These are phyloP conservation scores for Diploptera punctata DNA, from an alignment of 2,888 invertebrate genomes.

Conservation along the genomic window DNA sequence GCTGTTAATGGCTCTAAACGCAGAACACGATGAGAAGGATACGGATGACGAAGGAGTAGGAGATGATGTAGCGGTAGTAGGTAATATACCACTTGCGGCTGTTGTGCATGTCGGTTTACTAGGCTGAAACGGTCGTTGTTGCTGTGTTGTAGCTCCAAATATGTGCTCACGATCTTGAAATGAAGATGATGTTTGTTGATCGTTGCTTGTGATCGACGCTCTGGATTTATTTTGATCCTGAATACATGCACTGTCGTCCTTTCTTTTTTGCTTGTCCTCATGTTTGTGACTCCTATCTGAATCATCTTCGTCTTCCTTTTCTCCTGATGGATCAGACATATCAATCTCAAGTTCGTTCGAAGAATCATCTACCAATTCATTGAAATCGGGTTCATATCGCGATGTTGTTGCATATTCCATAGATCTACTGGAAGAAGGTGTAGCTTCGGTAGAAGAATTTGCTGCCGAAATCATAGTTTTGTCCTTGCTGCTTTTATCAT, in stretches of 20 bases:
- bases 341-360: slow-evolving; percentile 81
- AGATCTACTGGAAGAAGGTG: slow-evolving; percentile 19
- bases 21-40: slow-evolving; percentile 72
- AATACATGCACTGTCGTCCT: slow-evolving; percentile 38
- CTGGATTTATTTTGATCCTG: not conserved
- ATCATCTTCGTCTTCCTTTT: slow-evolving; percentile 68
- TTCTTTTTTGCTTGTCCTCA: slow-evolving; percentile 47
- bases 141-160: not conserved
- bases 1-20: slow-evolving; percentile 75
- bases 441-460: slow-evolving; percentile 48
- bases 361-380: slow-evolving; percentile 76
- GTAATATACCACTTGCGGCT: not conserved
- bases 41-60: slow-evolving; percentile 21
- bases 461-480: slow-evolving; percentile 51
- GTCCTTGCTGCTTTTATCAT: slow-evolving; percentile 44
- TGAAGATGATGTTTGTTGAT: not conserved
- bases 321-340: slow-evolving; percentile 74
- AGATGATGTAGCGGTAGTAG: not conserved
- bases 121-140: not conserved
- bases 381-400: slow-evolving; percentile 76
- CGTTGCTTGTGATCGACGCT: not conserved
- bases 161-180: slow-evolving; percentile 4
- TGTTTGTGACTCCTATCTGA: slow-evolving; percentile 58
- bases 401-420: slow-evolving; percentile 51
- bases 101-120: slow-evolving; percentile 3